These are phyloP conservation scores for Thermophis baileyi DNA, from an alignment of 2,113 vertebrate genomes.

Conservation along the genomic window DNA sequence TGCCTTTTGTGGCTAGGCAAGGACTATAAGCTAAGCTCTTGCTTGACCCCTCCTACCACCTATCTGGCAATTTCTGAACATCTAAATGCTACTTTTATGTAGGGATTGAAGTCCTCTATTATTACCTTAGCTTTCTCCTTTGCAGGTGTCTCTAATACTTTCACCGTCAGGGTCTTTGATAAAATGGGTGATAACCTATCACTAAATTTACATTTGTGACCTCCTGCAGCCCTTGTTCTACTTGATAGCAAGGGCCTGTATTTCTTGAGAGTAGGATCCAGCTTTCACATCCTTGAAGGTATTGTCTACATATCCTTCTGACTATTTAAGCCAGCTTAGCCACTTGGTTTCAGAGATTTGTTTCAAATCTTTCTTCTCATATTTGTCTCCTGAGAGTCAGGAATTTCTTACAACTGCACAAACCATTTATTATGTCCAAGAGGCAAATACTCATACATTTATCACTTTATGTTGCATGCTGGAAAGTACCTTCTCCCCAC, in stretches of 20 bases:
- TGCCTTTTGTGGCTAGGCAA: no score
- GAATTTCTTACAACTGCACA: not conserved
- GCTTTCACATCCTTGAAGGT: not conserved
- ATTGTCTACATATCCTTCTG: not conserved
- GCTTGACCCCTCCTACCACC: no score
- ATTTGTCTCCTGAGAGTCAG: not conserved
- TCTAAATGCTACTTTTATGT: no score
- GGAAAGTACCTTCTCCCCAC: not conserved
- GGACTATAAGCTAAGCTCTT: no score
- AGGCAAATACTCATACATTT: not conserved
- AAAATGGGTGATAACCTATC: not conserved
- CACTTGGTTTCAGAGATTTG: not conserved
- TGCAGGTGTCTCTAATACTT: not conserved
- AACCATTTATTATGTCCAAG: not conserved
- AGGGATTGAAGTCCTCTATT: no score
- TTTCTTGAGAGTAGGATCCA: not conserved
- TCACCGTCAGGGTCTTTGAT: not conserved
- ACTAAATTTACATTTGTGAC: not conserved
- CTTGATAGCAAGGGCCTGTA: not conserved
- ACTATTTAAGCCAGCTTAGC: not conserved
- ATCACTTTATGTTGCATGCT: not conserved
- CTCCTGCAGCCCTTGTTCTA: not conserved
- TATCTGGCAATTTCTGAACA: no score
- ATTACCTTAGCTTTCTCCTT: not conserved
- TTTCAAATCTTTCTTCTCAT: not conserved